A percentile compares a stretch with the other conserved stretches of the same genome.
These are phyloP conservation scores for Lapara coniferarum DNA, from an alignment of 2,888 invertebrate species.

Conservation along the genomic window DNA sequence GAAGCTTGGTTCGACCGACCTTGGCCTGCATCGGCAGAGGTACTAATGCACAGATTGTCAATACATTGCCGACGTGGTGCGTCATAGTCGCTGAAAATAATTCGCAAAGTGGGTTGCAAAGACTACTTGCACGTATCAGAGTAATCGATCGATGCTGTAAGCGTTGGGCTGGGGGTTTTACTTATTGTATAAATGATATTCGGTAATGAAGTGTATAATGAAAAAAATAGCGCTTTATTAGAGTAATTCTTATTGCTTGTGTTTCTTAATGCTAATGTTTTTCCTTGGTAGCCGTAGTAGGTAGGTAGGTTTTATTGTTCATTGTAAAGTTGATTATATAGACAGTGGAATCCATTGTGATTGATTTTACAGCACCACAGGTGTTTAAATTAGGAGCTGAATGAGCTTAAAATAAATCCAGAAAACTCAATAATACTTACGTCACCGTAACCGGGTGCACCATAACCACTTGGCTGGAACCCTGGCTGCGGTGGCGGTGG, in stretches of 20 bases:
- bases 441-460: conserved; percentile 66
- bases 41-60: not conserved
- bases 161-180: not conserved
- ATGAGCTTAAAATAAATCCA: too few relatives aligned
- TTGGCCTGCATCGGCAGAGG: not conserved
- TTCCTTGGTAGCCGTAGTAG: too few relatives aligned
- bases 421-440: conserved; percentile 46
- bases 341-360: too few relatives aligned
- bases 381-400: too few relatives aligned
- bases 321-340: too few relatives aligned
- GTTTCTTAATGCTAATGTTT: too few relatives aligned
- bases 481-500: conserved; percentile 32
- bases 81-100: not conserved
- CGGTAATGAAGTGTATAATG: not conserved
- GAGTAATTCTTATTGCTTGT: too few relatives aligned
- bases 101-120: not conserved
- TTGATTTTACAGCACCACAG: too few relatives aligned
- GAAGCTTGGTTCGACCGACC: too few relatives aligned
- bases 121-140: not conserved
- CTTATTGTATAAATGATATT: not conserved
- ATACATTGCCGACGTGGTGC: not conserved
- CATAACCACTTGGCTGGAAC: conserved; percentile 47
- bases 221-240: not conserved
- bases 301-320: too few relatives aligned
- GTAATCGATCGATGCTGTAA: not conserved